Conservation (phyloP, 2,113 vertebrate genomes). For the Stegastes partitus region DNA sequence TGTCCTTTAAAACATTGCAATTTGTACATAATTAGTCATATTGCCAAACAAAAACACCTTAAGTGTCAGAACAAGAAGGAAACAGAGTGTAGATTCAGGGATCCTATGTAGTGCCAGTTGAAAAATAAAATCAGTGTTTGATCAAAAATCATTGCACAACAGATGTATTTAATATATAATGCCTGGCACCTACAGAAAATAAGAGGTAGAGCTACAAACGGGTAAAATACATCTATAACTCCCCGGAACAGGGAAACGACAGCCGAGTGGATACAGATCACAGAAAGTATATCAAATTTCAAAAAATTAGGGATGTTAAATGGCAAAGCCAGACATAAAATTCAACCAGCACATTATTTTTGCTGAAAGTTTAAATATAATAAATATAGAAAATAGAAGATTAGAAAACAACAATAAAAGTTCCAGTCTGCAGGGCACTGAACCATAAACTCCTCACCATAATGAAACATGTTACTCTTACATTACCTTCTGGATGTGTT, state of each 20-base stretch:
- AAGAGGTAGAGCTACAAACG: conserved; percentile 94
- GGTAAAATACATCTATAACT: conserved; percentile 79
- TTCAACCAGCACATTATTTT: conserved; percentile 19
- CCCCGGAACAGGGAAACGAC: conserved; percentile 87
- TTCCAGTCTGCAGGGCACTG: conserved; percentile 35
- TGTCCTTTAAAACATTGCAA: conserved; percentile 36
- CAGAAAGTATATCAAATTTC: conserved; percentile 36
- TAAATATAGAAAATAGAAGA: conserved; percentile 46
- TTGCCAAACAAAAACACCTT: conserved; percentile 35
- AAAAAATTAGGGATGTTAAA: conserved; percentile 38
- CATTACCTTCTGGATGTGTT: conserved; percentile 4
- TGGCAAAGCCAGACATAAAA: conserved; percentile 8
- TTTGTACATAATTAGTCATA: conserved; percentile 35
- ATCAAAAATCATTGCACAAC: conserved; percentile 79
- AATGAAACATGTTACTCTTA: background rate
- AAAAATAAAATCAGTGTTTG: conserved; percentile 43
- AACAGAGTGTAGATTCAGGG: conserved; percentile 70
- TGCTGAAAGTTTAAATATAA: conserved; percentile 56
- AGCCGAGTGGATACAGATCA: conserved; percentile 32
- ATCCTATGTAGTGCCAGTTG: conserved; percentile 69
- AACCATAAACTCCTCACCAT: conserved; percentile 6
- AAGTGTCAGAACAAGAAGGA: conserved; percentile 38
- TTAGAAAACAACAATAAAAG: background rate
- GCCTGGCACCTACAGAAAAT: conserved; percentile 89
- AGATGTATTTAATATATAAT: conserved; percentile 82